Conservation (phyloP, 2,113 vertebrate species). For the Malurus cyaneus region DNA sequence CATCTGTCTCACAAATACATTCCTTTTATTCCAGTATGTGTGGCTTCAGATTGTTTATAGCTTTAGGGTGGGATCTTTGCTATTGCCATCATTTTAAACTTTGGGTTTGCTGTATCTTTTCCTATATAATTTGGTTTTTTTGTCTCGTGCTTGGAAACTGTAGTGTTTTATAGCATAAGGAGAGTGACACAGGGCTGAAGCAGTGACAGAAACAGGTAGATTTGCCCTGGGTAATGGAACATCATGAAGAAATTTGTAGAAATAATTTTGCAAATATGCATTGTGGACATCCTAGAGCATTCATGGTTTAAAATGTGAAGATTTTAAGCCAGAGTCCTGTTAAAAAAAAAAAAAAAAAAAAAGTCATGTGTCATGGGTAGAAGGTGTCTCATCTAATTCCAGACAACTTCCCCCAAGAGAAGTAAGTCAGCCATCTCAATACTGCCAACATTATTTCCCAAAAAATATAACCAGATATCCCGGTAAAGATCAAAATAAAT, state of each 20-base stretch:
- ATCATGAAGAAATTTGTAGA: not conserved
- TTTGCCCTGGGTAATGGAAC: not conserved
- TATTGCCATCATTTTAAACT: not conserved
- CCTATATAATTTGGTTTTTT: not conserved
- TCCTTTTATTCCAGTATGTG: not conserved
- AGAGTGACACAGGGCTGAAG: not conserved
- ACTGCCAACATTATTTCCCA: not conserved
- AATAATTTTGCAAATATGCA: not conserved
- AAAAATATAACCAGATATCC: not conserved
- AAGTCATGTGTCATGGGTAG: not conserved
- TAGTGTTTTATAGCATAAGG: not conserved
- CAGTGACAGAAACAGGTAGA: not conserved
- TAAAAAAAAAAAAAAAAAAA: not conserved
- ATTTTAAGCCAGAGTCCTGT: not conserved
- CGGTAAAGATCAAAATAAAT: not conserved
- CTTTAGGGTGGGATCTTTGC: not conserved
- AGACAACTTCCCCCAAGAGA: not conserved
- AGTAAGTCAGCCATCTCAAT: not conserved
- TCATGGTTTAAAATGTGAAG: not conserved
- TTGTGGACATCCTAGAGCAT: not conserved
- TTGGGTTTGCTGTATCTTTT: not conserved
- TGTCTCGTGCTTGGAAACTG: not conserved
- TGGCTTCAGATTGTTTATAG: not conserved
- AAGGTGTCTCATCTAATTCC: not conserved
- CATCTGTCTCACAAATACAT: not conserved